A percentile compares a stretch with the other conserved stretches of the same genome.
Conservation (phyloP, 2,888 invertebrate species). For the Muschampia plurimacula region DNA sequence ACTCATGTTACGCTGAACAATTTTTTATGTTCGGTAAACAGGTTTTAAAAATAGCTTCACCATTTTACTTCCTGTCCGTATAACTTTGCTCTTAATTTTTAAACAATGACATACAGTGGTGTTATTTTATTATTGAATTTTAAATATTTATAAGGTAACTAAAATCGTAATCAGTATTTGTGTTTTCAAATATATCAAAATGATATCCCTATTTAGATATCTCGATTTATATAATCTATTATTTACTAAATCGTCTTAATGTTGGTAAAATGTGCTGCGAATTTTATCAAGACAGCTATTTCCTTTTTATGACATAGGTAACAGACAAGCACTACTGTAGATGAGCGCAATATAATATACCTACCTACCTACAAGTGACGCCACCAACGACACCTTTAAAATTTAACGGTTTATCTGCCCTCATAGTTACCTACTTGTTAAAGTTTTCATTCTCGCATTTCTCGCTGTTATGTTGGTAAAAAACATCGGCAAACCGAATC, state of each 20-base stretch:
- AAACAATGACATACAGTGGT: neutral
- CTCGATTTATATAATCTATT: too few relatives aligned
- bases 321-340: too few relatives aligned
- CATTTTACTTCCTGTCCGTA: slow-evolving; percentile 58
- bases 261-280: too few relatives aligned
- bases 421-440: neutral
- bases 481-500: neutral
- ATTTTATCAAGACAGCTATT: too few relatives aligned
- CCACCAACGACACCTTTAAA: slow-evolving; percentile 30
- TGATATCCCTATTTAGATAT: too few relatives aligned
- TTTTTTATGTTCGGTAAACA: slow-evolving; percentile 56
- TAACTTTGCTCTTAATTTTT: slow-evolving; percentile 41
- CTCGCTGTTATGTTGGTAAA: neutral
- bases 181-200: too few relatives aligned
- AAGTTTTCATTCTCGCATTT: neutral
- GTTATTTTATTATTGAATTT: neutral
- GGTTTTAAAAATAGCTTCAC: slow-evolving; percentile 60
- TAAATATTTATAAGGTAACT: too few relatives aligned
- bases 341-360: too few relatives aligned
- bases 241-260: too few relatives aligned
- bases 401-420: slow-evolving; percentile 31
- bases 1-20: slow-evolving; percentile 34
- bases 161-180: too few relatives aligned
- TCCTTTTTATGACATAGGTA: too few relatives aligned
- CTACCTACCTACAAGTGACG: slow-evolving; percentile 1